These are phyloP conservation scores for Marcusenius ussheri DNA, from an alignment of 2,113 vertebrate species.

Conservation along the genomic window DNA sequence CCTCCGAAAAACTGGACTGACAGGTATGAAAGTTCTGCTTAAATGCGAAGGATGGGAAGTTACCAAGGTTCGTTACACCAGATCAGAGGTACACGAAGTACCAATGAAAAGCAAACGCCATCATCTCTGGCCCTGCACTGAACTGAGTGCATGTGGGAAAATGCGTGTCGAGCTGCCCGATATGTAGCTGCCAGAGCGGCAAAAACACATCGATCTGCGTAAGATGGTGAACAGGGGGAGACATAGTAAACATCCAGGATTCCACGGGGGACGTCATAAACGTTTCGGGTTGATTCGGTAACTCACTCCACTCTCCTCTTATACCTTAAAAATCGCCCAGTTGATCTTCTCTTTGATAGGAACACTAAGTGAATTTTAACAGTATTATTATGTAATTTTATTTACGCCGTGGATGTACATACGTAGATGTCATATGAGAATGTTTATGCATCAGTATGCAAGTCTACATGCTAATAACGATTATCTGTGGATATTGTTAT, in stretches of 20 bases:
- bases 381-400: not conserved
- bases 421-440: not conserved
- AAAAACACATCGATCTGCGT: not conserved
- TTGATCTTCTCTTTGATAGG: not conserved
- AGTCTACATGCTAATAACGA: not conserved
- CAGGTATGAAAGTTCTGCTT: not conserved
- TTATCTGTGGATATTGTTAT: not conserved
- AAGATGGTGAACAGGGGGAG: not conserved
- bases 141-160: not conserved
- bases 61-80: conserved; percentile 15
- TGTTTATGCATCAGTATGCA: not conserved
- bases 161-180: not conserved
- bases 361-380: not conserved
- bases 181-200: not conserved
- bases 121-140: not conserved
- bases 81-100: not conserved
- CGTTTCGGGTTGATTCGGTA: not conserved
- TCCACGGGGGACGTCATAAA: not conserved
- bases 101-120: not conserved
- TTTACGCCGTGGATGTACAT: not conserved
- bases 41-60: conserved; percentile 11
- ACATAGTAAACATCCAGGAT: not conserved
- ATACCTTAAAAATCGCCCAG: not conserved
- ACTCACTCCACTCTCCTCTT: not conserved
- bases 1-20: not conserved